phyloP scores from a whole-genome alignment of 2,113 vertebrate genomes.

The Scomber japonicus region DNA sequence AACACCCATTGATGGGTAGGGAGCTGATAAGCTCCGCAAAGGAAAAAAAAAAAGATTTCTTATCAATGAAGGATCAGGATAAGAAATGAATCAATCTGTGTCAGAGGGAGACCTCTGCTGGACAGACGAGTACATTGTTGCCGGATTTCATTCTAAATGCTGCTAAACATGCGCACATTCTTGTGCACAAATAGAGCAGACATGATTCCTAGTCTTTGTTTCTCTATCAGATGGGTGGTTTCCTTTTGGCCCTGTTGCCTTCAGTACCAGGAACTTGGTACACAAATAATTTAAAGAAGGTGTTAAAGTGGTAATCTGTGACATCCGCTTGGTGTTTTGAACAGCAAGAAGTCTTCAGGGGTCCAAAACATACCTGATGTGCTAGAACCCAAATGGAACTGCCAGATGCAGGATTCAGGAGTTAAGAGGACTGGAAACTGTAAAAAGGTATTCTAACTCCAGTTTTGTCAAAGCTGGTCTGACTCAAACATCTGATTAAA shows the following conservation, averaged over 20 bases:
- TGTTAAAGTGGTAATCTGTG: neutral
- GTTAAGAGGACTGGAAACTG: neutral
- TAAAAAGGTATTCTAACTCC: neutral
- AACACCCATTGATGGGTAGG: constrained; percentile 67
- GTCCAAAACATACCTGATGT: neutral
- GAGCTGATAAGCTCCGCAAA: constrained; percentile 67
- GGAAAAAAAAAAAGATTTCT: constrained; percentile 56
- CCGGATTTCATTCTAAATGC: constrained; percentile 63
- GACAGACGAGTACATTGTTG: constrained; percentile 53
- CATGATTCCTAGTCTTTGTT: neutral
- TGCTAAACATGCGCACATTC: constrained; percentile 57
- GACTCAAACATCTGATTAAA: neutral
- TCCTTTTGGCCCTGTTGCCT: constrained; percentile 17
- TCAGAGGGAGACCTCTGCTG: constrained; percentile 65
- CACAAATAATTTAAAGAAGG: neutral
- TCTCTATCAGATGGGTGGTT: neutral
- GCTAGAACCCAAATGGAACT: neutral
- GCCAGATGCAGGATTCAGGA: neutral
- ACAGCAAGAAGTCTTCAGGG: neutral
- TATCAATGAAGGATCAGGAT: constrained; percentile 77
- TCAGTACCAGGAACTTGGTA: constrained; percentile 13
- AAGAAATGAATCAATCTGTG: constrained; percentile 75
- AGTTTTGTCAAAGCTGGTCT: neutral
- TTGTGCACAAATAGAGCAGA: constrained; percentile 43
- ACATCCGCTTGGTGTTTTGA: neutral